Evolutionary conservation across 2,888 invertebrate species (phyloP).

Genomic region (Spodoptera exigua): DNA sequence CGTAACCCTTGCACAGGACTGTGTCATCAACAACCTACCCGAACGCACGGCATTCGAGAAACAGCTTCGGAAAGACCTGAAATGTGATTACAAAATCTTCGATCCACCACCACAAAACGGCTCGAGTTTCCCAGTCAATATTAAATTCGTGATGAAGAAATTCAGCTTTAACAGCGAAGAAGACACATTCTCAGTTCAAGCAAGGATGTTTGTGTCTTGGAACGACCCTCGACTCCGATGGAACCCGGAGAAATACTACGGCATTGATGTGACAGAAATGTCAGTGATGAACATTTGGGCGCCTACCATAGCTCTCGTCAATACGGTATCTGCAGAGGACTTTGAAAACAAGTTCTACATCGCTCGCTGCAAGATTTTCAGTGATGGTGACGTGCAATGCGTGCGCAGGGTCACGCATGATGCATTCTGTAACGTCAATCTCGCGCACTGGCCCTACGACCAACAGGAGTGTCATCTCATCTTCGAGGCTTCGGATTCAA

Average conservation of each 20-base stretch:
- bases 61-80: slow-evolving; percentile 45
- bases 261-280: slow-evolving; percentile 40
- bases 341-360: slow-evolving; percentile 10
- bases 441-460: slow-evolving; percentile 69
- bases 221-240: slow-evolving; percentile 64
- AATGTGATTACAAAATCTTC: neutral
- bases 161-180: slow-evolving; percentile 61
- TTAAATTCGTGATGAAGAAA: slow-evolving; percentile 57
- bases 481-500: slow-evolving; percentile 35
- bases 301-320: slow-evolving; percentile 58
- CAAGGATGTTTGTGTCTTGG: slow-evolving; percentile 57
- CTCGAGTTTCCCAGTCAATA: slow-evolving; percentile 32
- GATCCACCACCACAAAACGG: slow-evolving; percentile 21
- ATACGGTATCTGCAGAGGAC: slow-evolving; percentile 42
- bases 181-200: slow-evolving; percentile 55
- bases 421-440: slow-evolving; percentile 55
- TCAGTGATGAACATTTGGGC: slow-evolving; percentile 53
- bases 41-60: slow-evolving; percentile 55
- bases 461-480: slow-evolving; percentile 61
- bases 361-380: slow-evolving; percentile 47
- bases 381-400: slow-evolving; percentile 56
- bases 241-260: slow-evolving; percentile 63
- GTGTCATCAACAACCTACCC: slow-evolving; percentile 26
- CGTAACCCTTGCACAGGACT: slow-evolving; percentile 20
- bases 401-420: slow-evolving; percentile 10